These are phyloP conservation scores for Eupsittula cactorum DNA, from an alignment of 2,113 vertebrate species.

Conservation along the genomic window DNA sequence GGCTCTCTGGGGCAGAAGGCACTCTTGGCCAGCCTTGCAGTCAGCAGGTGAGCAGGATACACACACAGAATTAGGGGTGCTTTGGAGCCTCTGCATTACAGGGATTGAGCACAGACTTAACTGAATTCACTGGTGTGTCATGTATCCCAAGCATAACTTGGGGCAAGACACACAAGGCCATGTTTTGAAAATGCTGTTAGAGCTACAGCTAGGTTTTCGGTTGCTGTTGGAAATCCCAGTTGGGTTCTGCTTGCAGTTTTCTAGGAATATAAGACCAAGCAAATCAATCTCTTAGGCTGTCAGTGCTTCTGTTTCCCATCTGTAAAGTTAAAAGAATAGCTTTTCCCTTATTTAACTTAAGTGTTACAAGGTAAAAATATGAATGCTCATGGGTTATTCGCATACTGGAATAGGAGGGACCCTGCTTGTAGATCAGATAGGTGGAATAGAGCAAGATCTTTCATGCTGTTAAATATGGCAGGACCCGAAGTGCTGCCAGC, in stretches of 20 bases:
- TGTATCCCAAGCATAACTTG: background rate
- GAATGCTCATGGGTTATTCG: background rate
- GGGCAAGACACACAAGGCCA: fast-evolving
- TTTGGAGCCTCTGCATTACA: background rate
- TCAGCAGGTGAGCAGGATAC: background rate
- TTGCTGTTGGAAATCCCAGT: background rate
- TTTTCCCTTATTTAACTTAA: background rate
- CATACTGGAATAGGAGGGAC: background rate
- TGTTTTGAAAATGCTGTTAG: background rate
- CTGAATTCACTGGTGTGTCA: background rate
- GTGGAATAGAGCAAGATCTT: background rate
- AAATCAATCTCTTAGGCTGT: background rate
- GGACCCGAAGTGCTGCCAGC: background rate
- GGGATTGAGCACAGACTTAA: background rate
- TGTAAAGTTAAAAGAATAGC: background rate
- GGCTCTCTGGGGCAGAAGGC: background rate
- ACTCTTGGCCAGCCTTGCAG: background rate
- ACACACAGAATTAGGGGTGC: background rate
- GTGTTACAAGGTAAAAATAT: background rate
- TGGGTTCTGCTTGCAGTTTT: background rate
- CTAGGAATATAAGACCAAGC: background rate
- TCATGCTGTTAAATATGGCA: background rate
- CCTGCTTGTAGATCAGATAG: background rate
- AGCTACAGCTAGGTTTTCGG: background rate
- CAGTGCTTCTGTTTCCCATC: background rate